Evolutionary conservation across 2,797 vertebrate species (phyloP).

Genomic region (Gambusia yucatana): DNA sequence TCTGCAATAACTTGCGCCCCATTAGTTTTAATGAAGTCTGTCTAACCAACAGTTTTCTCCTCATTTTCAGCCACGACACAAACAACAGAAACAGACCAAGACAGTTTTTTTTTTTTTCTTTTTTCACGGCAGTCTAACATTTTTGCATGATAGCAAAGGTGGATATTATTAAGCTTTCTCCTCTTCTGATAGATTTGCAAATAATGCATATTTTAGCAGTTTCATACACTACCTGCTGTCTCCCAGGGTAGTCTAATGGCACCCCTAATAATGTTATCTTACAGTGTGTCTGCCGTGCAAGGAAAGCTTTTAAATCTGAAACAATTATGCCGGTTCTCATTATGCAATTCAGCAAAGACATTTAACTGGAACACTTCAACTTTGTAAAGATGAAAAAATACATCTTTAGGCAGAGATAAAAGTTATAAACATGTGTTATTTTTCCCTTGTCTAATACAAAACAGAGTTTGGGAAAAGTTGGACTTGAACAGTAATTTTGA

Average conservation of each 20-base stretch:
- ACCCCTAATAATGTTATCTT: slow-evolving; percentile 64
- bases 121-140: slow-evolving; percentile 5
- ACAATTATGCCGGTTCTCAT: slow-evolving; percentile 66
- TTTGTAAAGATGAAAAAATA: slow-evolving; percentile 51
- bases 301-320: slow-evolving; percentile 67
- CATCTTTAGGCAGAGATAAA: slow-evolving; percentile 46
- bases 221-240: slow-evolving; percentile 43
- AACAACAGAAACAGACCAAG: slow-evolving; percentile 45
- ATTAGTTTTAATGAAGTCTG: slow-evolving; percentile 73
- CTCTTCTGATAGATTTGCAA: slow-evolving; percentile 49
- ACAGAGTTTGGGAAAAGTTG: slow-evolving; percentile 50
- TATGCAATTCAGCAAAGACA: slow-evolving; percentile 71
- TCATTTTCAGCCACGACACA: slow-evolving; percentile 32
- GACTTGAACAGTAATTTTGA: slow-evolving; percentile 53
- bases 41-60: slow-evolving; percentile 46
- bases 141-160: slow-evolving; percentile 26
- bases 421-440: slow-evolving; percentile 57
- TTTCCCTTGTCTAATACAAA: slow-evolving; percentile 52
- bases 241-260: slow-evolving; percentile 58
- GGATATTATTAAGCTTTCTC: slow-evolving; percentile 41
- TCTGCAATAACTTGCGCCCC: slow-evolving; percentile 70
- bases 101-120: slow-evolving; percentile 6
- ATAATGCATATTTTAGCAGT: slow-evolving; percentile 59
- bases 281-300: slow-evolving; percentile 52
- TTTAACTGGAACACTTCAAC: slow-evolving; percentile 50